These are phyloP conservation scores for Plotosus lineatus DNA, from an alignment of 2,113 vertebrate genomes.

Conservation along the genomic window DNA sequence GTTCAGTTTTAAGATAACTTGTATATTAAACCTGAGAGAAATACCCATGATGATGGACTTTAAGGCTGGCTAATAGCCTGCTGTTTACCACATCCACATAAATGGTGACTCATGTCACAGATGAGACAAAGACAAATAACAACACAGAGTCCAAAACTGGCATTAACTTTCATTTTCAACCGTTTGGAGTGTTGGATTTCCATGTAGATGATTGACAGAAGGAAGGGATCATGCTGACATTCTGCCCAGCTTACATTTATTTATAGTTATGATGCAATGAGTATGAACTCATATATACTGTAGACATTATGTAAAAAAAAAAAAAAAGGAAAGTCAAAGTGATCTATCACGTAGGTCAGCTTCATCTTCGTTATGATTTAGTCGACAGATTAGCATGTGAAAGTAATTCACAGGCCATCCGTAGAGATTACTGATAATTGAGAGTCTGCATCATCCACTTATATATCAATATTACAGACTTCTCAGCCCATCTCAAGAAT, in stretches of 20 bases:
- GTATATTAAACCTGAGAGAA: conserved; percentile 21
- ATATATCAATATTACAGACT: conserved; percentile 18
- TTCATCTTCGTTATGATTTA: conserved; percentile 31
- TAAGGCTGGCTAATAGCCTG: conserved; percentile 66
- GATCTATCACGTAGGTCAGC: conserved; percentile 62
- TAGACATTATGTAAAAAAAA: conserved; percentile 14
- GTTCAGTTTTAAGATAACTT: conserved; percentile 30
- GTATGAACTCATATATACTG: conserved; percentile 43
- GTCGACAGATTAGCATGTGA: conserved; percentile 65
- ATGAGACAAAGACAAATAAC: conserved; percentile 70
- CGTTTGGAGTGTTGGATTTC: conserved; percentile 65
- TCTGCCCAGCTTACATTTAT: conserved; percentile 65
- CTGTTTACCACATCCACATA: conserved; percentile 61
- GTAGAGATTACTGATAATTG: conserved; percentile 21
- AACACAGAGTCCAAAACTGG: conserved; percentile 64
- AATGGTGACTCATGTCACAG: conserved; percentile 70
- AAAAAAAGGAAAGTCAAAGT: conserved; percentile 60
- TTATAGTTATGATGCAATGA: conserved; percentile 54
- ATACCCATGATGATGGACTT: conserved; percentile 58
- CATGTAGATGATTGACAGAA: conserved; percentile 57
- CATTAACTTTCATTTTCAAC: conserved; percentile 64
- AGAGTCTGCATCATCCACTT: conserved; percentile 15
- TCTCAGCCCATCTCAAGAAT: background rate
- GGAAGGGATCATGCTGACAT: conserved; percentile 60
- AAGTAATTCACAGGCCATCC: conserved; percentile 61